Base-by-base conservation (phyloP, 2,797 vertebrate species). In the Periophthalmus magnuspinnatus region DNA sequence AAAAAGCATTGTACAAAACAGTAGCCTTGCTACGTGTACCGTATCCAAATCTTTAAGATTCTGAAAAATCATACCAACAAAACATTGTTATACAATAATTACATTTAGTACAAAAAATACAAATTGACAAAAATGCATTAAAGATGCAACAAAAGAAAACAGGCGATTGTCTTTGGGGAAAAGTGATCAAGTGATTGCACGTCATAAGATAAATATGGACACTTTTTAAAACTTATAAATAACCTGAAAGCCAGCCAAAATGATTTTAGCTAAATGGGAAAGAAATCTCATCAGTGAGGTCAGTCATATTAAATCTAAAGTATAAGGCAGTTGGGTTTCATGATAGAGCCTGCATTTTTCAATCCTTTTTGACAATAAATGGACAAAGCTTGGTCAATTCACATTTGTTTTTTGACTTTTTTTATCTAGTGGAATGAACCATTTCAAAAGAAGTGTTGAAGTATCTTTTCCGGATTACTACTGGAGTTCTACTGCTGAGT, bases 121-220 rank as follows among this genome's bases (percentile, higher is more conserved):
- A 79, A 57, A 66, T 8, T 47, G 16, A 79, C 33, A 73, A 70
- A 41, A 71, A 65, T 14, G 61, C 3, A 62, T 59, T 56, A 74
- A 48, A 62, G 70, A 83, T 69, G 62, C 60, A 45, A 78, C 78
- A 65, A 70, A 52, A 60, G 52, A 81, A 78, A 74, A 84, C 8
- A 79, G 74, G 59, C 86, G 93, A 93, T 91, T 95, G 93, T 94
- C 93, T 74, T 76, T 89, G 74, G 89, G 76, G 81, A 79, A 85
- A 85, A 81, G 72, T 80, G 65, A 84, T 79, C 70, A 78, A 66
- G 81, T 76, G 85, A 91, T 88, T 91, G 88, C 88, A 90, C 86
- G 22, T 57, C 24, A 24, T 70, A 61, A 81, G 64, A 80, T 55
- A 76, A 69, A 84, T 67, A 60, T 65, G 57, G 65, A 72, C 34